Base-by-base conservation (phyloP, 1,140 invertebrate species). In the Cataglyphis hispanica region DNA sequence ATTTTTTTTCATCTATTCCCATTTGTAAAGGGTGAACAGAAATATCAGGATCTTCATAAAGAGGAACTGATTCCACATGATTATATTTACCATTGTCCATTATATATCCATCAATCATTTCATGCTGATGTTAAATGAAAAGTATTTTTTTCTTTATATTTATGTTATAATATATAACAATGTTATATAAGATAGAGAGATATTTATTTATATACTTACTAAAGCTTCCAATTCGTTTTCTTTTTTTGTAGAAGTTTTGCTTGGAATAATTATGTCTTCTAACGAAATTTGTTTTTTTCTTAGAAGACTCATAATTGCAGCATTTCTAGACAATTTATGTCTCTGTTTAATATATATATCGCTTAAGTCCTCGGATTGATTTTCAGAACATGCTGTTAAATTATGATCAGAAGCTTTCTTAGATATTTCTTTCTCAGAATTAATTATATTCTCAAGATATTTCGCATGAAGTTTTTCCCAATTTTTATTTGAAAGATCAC, bases 251-350 rank as follows among this genome's bases (percentile, higher is more conserved):
- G 31, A 2, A 3, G 1, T 37, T 58, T 10, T 27, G 1, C 3
- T 64, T 69, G 58, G 77, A 31, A 8, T 16, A 11, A 46, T 16
- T 50, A 89, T 61, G 58, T 89, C 84, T 3, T 67, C 11, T 46
- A 78, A 1, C 22, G 84, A 67, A 61, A 89, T 78, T 25, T 43
- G 72, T 0, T 78, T 61, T 19, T 1, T 56, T 11, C 31, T 89
- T 22, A 89, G 8, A 19, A 89, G 87, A n/a, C 87, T 72, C 83
- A 70, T 86, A 19, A 89, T 60, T 46, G 69, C 76, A 58, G 88
- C 88, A 78, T 89, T 89, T 76, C 8, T 58, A 56, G 3, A 19
- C 1, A 40, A 56, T 53, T 13, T 64, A 16, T 46, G 3, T 3
- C 61, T 67, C 22, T 53, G 22, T 25, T 8, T 58, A 13, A 31